Conservation (phyloP, 2,113 vertebrate species). For the Ivindomyrus marchei region DNA sequence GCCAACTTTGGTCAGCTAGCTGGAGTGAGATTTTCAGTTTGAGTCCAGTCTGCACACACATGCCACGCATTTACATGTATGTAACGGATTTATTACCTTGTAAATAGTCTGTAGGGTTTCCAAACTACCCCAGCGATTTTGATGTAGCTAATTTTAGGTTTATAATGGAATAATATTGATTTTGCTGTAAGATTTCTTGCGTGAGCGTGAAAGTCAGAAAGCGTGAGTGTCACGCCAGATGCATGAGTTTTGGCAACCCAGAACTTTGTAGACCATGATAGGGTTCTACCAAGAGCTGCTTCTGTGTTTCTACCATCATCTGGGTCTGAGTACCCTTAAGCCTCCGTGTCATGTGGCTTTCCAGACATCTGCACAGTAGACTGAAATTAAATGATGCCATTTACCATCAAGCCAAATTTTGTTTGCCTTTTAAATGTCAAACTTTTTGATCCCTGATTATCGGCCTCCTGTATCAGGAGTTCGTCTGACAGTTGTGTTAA, state of each 20-base stretch:
- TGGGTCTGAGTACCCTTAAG: background rate
- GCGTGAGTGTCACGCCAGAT: background rate
- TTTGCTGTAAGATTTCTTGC: background rate
- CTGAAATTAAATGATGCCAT: background rate
- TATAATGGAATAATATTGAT: background rate
- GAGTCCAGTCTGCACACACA: background rate
- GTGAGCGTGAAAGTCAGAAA: background rate
- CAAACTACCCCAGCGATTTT: background rate
- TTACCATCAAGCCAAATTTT: background rate
- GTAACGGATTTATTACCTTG: background rate
- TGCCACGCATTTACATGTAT: background rate
- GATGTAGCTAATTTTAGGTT: background rate
- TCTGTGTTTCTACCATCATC: background rate
- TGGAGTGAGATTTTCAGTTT: background rate
- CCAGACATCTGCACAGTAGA: background rate
- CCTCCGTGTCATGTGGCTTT: background rate
- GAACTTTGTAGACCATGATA: background rate
- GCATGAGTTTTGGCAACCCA: background rate
- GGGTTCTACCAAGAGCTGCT: background rate
- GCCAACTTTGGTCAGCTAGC: background rate
- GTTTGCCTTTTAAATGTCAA: background rate
- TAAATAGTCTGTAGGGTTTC: background rate
- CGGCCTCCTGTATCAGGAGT: background rate
- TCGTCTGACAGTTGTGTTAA: background rate
- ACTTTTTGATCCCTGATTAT: background rate